Evolutionary conservation across 2,113 vertebrate genomes (phyloP).

Genomic region (Malurus melanocephalus): DNA sequence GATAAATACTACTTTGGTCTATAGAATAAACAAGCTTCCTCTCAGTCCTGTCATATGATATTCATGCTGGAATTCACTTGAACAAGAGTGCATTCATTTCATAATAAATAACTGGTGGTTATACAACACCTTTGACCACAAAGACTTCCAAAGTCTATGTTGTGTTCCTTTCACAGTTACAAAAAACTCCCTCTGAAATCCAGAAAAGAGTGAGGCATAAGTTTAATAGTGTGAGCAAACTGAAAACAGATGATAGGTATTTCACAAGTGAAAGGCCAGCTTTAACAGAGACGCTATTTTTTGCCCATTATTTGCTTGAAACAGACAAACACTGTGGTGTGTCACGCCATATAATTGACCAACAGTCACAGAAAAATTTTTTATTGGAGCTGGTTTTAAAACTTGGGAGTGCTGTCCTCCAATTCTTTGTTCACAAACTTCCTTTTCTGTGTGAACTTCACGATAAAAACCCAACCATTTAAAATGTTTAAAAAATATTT

Average conservation of each 20-base stretch:
- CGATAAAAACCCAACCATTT: not conserved
- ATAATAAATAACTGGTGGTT: constrained; percentile 37
- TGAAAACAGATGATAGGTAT: not conserved
- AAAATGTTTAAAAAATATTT: too few species aligned
- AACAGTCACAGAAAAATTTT: not conserved
- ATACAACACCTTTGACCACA: constrained; percentile 42
- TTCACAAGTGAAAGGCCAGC: not conserved
- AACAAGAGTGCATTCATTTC: constrained; percentile 37
- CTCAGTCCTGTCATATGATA: constrained; percentile 36
- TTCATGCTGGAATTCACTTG: constrained; percentile 27
- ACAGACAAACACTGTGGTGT: not conserved
- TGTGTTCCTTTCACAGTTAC: not conserved
- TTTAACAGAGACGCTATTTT: not conserved
- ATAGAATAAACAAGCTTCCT: constrained; percentile 43
- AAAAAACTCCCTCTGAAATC: not conserved
- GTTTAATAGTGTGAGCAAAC: not conserved
- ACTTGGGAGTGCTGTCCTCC: not conserved
- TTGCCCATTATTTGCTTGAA: not conserved
- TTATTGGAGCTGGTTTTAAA: not conserved
- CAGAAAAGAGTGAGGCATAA: not conserved
- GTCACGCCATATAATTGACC: not conserved
- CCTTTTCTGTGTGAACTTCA: not conserved
- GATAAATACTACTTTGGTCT: constrained; percentile 33
- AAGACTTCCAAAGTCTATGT: not conserved
- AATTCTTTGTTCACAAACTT: not conserved